Evolutionary conservation across 2,888 invertebrate species (phyloP).

Genomic region (Heteromyza rotundicornis): DNA sequence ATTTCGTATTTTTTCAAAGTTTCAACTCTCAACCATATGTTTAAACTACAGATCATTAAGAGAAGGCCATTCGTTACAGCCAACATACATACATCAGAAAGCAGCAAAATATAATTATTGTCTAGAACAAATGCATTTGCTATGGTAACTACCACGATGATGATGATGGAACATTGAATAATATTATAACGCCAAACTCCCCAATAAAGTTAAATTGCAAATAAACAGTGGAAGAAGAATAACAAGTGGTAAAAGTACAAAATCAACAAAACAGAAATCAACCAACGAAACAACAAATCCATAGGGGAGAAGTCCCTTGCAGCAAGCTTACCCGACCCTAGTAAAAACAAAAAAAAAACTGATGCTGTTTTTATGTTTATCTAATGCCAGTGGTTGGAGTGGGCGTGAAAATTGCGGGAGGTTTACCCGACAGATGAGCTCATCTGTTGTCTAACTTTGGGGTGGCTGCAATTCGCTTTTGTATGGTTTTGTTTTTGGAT

Average conservation of each 20-base stretch:
- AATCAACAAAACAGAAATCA: slow-evolving; percentile 24
- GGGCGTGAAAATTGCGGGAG: slow-evolving; percentile 16
- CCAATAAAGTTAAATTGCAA: slow-evolving; percentile 26
- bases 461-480: too few species aligned
- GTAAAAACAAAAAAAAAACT: slow-evolving; percentile 1
- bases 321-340: neutral
- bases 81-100: too few species aligned
- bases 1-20: too few species aligned
- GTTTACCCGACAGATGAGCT: neutral
- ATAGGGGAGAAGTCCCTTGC: neutral
- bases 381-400: slow-evolving; percentile 1
- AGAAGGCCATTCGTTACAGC: too few species aligned
- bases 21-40: too few species aligned
- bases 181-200: slow-evolving; percentile 10
- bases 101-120: slow-evolving; percentile 5
- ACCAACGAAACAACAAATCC: too few species aligned
- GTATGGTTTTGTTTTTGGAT: neutral
- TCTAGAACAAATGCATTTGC: slow-evolving; percentile 25
- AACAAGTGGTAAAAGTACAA: slow-evolving; percentile 25
- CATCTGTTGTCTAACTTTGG: neutral
- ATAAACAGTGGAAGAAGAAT: slow-evolving; percentile 23
- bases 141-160: slow-evolving; percentile 22
- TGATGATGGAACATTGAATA: slow-evolving; percentile 14
- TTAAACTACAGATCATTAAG: too few species aligned
- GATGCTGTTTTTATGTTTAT: slow-evolving; percentile 11